phyloP scores from a whole-genome alignment of 2,797 vertebrate genomes.

The Falco concolor region DNA sequence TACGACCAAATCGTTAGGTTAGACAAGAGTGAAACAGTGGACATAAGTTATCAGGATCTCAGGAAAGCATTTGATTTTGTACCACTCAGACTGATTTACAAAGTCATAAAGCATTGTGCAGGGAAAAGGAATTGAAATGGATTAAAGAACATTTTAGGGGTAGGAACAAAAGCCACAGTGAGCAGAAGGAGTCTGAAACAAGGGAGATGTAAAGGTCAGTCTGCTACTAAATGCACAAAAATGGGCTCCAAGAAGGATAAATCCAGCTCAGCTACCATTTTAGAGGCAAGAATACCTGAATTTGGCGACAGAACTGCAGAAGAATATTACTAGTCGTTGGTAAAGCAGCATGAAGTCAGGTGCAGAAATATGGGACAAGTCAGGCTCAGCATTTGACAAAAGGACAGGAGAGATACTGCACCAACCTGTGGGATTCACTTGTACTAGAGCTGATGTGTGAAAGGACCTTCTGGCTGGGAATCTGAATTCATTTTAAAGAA shows the following conservation, averaged over 20 bases:
- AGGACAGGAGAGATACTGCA: background rate
- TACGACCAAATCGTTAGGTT: conserved; percentile 67
- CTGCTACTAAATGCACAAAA: background rate
- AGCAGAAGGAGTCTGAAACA: background rate
- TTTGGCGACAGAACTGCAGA: background rate
- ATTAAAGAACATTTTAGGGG: conserved; percentile 28
- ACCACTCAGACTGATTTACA: conserved; percentile 63
- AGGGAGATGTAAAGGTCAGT: conserved; percentile 16
- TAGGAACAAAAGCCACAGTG: background rate
- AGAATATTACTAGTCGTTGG: background rate
- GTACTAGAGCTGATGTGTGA: background rate
- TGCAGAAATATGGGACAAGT: background rate
- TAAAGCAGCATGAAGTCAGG: background rate
- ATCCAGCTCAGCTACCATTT: background rate
- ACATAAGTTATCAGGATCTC: conserved; percentile 61
- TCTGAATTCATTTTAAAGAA: background rate
- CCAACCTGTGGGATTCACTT: background rate
- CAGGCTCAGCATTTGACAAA: background rate
- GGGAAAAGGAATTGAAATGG: conserved; percentile 28
- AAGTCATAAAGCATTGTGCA: conserved; percentile 46
- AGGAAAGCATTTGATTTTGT: conserved; percentile 67
- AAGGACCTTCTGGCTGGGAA: background rate
- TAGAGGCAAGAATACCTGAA: background rate
- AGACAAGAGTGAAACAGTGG: conserved; percentile 61
- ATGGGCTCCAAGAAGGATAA: background rate